Base-by-base conservation (phyloP, 2,888 invertebrate genomes). In the Brenthis daphne region DNA sequence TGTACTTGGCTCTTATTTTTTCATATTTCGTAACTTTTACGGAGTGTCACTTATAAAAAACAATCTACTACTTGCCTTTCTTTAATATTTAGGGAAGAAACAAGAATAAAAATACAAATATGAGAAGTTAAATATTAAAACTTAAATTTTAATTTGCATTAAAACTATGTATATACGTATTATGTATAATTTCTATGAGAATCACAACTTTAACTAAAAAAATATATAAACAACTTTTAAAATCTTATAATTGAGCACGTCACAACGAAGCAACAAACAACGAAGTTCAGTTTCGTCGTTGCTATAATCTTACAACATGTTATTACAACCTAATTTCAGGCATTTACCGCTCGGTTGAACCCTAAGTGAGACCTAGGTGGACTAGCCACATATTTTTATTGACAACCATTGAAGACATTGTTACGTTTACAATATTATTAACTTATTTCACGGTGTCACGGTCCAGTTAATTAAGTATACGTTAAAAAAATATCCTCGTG, bases 391-490 rank as follows among this genome's bases (percentile, higher is more conserved):
- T 74, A 73, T 73, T 76, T 74, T 74, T 76, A 75, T 60, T 8
- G 60, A 43, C 60, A 61, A 12, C 61, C 71, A 71, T 68, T 69
- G 68, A 65, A 67, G 68, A 70, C 68, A 51, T 71, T 64, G 56
- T 68, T 72, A 67, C 56, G 67, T 73, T 70, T 65, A 68, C 65
- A 65, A 69, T 69, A 74, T 74, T 77, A 77, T 85, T 79, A 85
- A 79, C 81, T 80, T 73, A 79, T 87, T 86, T 82, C 76, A 85
- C 77, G 86, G 78, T 80, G 20, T 76, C 76, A 79, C 80, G 76
- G 68, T 69, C 63, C 74, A 70, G 77, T 77, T 82, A 82, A 80
- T 74, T 75, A 68, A 20, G 2, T 16, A 50, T 65, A 64, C 20
- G 48, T 48, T 66, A 54, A 55, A 57, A 47, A 65, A 29, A 29